A percentile compares a stretch with the other conserved stretches of the same genome.
Conservation (phyloP, 1,140 invertebrate species). For the Ceratina japonica region DNA sequence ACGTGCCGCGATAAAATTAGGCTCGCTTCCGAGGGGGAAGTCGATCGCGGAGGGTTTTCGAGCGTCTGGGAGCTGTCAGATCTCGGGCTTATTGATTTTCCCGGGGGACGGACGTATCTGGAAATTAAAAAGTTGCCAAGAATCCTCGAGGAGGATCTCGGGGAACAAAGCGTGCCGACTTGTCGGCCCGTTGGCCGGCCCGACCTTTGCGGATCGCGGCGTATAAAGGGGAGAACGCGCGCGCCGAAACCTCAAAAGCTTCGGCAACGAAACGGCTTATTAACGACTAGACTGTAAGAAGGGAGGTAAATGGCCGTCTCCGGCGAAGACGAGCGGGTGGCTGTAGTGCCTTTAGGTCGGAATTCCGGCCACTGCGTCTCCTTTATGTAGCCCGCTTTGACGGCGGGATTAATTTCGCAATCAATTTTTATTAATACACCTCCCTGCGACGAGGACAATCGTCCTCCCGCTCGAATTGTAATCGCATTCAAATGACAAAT, state of each 20-base stretch:
- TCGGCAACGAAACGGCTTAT: slow-evolving; percentile 24
- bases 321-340: not conserved
- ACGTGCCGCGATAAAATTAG: too few species aligned
- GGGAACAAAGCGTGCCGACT: slow-evolving; percentile 21
- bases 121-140: slow-evolving; percentile 28
- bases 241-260: slow-evolving; percentile 16
- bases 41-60: not conserved
- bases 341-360: not conserved
- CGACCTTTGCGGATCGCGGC: slow-evolving; percentile 15
- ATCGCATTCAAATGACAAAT: too few species aligned
- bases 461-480: too few species aligned
- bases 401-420: not conserved
- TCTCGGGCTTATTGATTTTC: not conserved
- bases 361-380: not conserved
- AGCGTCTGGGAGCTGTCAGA: not conserved
- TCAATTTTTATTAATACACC: too few species aligned
- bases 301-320: not conserved
- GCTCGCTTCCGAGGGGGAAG: too few species aligned
- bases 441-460: too few species aligned
- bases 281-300: slow-evolving; percentile 16
- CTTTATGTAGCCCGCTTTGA: not conserved
- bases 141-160: slow-evolving; percentile 5
- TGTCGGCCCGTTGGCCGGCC: not conserved
- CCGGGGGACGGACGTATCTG: not conserved
- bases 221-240: slow-evolving; percentile 12